Evolutionary conservation across 37 sponge, comb jelly and placozoan genomes (phyloP), one percentile per base, ranked within the genome.

Genomic region (Spongia lamella): DNA sequence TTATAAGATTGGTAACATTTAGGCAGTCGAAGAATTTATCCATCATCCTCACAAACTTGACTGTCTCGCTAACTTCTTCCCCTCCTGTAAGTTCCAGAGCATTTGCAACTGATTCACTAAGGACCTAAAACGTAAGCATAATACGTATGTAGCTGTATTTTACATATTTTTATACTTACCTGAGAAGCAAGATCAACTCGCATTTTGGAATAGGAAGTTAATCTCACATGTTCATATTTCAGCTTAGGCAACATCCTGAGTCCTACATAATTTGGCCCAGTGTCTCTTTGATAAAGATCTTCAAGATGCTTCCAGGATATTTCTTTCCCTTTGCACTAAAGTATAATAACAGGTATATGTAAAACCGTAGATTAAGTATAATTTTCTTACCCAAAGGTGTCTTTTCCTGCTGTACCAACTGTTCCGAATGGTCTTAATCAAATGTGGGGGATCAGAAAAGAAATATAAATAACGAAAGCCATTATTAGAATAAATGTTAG

Each of bases 181-280:
- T 83, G 77, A 51, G 77, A 70, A 52, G 84, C 84, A 2, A 83
- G 31, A 33, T 83, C 84, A 13, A 83, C 84, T 36, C 72, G 34
- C 84, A 83, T 83, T 29, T 76, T 76, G 32, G 84, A 83, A 43
- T 16, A 25, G 6, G 66, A 64, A 7, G 79, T 84, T 2, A 84
- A 60, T 33, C 54, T 37, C 14, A 84, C 52, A 56, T 84, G 85
- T 68, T 84, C 85, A 24, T 36, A 67, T 38, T 68, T 84, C 43
- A 84, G 58, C 57, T 76, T 77, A 19, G 82, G 82, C 21, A 81
- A 53, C 20, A 81, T 21, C 19, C 61, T 53, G 15, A 80, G 35
- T 24, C 73, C 73, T 31, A 19, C 5, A 21, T 61, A 73, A 20
- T 16, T 30, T 14, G 40, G 5, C 54, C 11, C 26, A 30, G 66